Evolutionary conservation across 2,113 vertebrate species (phyloP).

Genomic region (Amazona vittata): DNA sequence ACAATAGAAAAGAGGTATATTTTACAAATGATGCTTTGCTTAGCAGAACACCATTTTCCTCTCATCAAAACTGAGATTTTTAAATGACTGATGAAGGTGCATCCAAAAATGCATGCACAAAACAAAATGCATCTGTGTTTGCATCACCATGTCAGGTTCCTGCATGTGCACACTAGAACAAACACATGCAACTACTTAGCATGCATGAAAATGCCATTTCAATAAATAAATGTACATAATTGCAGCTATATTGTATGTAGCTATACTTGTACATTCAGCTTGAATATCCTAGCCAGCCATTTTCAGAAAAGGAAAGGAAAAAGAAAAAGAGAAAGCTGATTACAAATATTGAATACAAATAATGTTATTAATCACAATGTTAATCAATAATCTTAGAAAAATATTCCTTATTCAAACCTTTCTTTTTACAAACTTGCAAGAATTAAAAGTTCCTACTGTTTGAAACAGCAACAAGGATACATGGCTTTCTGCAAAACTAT

Average conservation of each 20-base stretch:
- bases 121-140: conserved; percentile 64
- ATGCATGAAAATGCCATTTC: conserved; percentile 62
- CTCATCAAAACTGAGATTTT: conserved; percentile 13
- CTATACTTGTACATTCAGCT: conserved; percentile 68
- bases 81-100: conserved; percentile 56
- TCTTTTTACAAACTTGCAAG: neutral
- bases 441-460: neutral
- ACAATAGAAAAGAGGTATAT: neutral
- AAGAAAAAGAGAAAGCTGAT: conserved; percentile 62
- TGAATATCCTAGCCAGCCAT: conserved; percentile 64
- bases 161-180: conserved; percentile 60
- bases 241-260: conserved; percentile 48
- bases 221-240: conserved; percentile 40
- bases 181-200: conserved; percentile 59
- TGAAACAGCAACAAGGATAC: neutral
- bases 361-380: conserved; percentile 8
- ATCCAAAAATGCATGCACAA: conserved; percentile 59
- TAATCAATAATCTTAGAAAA: conserved; percentile 1
- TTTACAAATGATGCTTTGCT: conserved; percentile 39
- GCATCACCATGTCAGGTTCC: conserved; percentile 51
- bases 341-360: conserved; percentile 51
- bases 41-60: conserved; percentile 16
- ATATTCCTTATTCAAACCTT: neutral
- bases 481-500: neutral
- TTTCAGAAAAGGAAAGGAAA: conserved; percentile 64